Evolutionary conservation across 1,140 invertebrate genomes (phyloP).

Genomic region (Myzus persicae): DNA sequence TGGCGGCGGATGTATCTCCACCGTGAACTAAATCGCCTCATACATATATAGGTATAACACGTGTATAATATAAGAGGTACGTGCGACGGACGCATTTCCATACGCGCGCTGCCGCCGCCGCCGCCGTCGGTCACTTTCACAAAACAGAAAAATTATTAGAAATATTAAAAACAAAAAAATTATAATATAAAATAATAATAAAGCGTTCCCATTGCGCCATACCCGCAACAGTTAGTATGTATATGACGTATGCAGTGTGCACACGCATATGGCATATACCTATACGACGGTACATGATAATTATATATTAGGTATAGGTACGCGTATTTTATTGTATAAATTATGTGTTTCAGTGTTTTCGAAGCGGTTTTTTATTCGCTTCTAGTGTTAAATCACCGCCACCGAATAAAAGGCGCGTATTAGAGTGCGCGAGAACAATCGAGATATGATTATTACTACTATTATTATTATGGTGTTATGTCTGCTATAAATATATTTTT

Average conservation of each 20-base stretch:
- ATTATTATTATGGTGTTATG: not conserved
- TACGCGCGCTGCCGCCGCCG: no score
- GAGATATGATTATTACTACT: constrained; percentile 2
- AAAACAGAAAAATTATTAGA: constrained; percentile 32
- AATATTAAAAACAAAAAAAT: constrained; percentile 18
- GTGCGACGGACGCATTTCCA: not conserved
- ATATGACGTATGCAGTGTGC: not conserved
- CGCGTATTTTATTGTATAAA: constrained; percentile 14
- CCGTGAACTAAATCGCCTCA: constrained; percentile 25
- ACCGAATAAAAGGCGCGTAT: constrained; percentile 5
- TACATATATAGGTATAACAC: not conserved
- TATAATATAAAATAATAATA: not conserved
- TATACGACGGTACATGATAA: not conserved
- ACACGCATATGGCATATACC: not conserved
- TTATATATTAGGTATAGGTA: not conserved
- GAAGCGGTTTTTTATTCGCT: constrained; percentile 10
- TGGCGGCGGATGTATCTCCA: constrained; percentile 36
- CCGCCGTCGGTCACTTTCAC: constrained; percentile 18
- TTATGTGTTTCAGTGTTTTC: not conserved
- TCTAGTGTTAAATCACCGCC: constrained; percentile 1
- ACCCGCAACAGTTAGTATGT: not conserved
- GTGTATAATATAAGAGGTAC: not conserved
- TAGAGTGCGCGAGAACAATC: constrained; percentile 22
- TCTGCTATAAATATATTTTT: constrained; percentile 20
- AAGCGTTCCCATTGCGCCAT: not conserved